Base-by-base conservation (phyloP, 1,140 invertebrate genomes). In the Macrocentrus cingulum region DNA sequence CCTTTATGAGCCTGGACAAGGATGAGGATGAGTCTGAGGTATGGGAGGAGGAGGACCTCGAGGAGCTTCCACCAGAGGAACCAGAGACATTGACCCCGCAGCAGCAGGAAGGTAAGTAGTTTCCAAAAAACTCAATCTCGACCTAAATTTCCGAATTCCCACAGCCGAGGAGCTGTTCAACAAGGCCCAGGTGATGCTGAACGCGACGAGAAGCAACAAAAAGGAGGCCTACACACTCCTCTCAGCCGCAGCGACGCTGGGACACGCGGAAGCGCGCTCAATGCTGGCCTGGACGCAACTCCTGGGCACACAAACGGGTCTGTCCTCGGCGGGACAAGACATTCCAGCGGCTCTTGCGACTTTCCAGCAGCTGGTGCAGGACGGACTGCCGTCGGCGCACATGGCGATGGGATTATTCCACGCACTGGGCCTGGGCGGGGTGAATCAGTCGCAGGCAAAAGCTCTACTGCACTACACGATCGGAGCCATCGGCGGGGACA, bases 401-500 rank as follows among this genome's bases (percentile, higher is more conserved):
- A 89, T 94, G 84, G 94, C 88, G 61, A 78, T 96, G 65, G 94
- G 90, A 16, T 94, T 97, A 74, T 80, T 98, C 44, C 90, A 97
- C 78, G 91, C 94, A 16, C 88, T 89, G 51, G 97, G 96, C 6
- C 83, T 97, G 11, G 81, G 79, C 29, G 82, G 84, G 5, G 86
- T 93, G 0, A 90, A 93, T 68, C 89, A 92, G 1, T 95, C 91
- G 62, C 93, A 96, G 76, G 86, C 91, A 0, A 87, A 89, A 75
- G 93, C 96, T 2, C 73, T 99, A 9, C 83, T 98, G 0, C 93
- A 98, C 80, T 95, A 96, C 70, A 95, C 92, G 5, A 85, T 96
- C 71, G 91, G 88, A 23, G 91, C 96, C 13, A 74, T 97, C 2
- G 94, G 91, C 1, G 94, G 92, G 52, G 93, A 94, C 75, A 87